Percentiles rank a stretch among this genome's conserved stretches.
Evolutionary conservation across 1,140 invertebrate species (phyloP).

Genomic region (Mizuhopecten yessoensis): DNA sequence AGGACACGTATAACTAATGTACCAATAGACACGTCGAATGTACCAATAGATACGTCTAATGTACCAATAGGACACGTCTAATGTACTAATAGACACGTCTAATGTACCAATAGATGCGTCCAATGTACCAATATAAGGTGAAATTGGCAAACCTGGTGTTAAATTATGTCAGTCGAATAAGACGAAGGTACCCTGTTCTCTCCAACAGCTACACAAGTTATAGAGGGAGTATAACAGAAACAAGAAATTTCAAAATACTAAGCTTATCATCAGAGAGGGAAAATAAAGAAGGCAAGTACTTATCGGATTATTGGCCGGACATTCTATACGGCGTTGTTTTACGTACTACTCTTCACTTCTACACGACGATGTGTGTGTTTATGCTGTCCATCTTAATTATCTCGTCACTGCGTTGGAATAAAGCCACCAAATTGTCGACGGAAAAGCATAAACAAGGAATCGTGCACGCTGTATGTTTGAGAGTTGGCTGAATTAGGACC

Average conservation of each 20-base stretch:
- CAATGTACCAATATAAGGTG: too few species aligned
- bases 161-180: too few species aligned
- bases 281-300: neutral
- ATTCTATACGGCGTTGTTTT: neutral
- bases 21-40: too few species aligned
- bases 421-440: neutral
- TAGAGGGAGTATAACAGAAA: too few species aligned
- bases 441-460: neutral
- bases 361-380: neutral
- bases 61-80: too few species aligned
- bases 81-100: too few species aligned
- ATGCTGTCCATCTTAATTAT: slow-evolving; percentile 11
- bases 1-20: too few species aligned
- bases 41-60: too few species aligned
- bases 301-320: neutral
- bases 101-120: too few species aligned
- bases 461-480: neutral
- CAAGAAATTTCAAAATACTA: neutral
- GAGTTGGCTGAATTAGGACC: neutral
- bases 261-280: neutral
- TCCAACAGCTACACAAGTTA: too few species aligned
- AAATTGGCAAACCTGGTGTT: too few species aligned
- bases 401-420: neutral
- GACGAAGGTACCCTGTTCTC: too few species aligned
- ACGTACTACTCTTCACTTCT: neutral